These are phyloP conservation scores for Ctenomys sociabilis DNA, from an alignment of 2,113 vertebrate species.

Conservation along the genomic window DNA sequence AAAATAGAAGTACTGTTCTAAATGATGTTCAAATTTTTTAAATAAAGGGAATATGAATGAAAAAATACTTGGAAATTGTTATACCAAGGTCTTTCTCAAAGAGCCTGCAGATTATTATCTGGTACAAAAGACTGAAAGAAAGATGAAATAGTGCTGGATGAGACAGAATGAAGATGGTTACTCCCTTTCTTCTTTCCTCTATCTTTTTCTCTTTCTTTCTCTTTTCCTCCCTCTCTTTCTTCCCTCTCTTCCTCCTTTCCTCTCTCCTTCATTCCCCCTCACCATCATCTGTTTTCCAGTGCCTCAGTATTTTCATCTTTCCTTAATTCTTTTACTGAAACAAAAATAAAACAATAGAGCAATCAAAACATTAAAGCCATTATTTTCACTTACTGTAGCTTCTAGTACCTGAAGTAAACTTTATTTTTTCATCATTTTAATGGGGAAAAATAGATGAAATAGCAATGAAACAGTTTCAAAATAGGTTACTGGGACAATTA, in stretches of 20 bases:
- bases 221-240: background rate
- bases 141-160: background rate
- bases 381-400: background rate
- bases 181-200: background rate
- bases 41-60: background rate
- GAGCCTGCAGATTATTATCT: background rate
- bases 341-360: background rate
- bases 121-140: background rate
- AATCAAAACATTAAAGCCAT: background rate
- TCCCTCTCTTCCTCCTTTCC: background rate
- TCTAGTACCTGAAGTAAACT: background rate
- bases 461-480: too few species aligned
- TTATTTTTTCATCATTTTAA: too few species aligned
- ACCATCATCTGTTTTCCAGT: background rate
- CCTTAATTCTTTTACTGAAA: background rate
- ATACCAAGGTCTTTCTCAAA: background rate
- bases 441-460: too few species aligned
- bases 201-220: too few species aligned
- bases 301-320: background rate
- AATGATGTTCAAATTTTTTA: slow-evolving; percentile 13
- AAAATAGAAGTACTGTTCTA: slow-evolving; percentile 25
- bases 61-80: background rate
- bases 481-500: too few species aligned
- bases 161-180: background rate
- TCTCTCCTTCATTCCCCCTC: background rate